Conservation (phyloP, 2,113 vertebrate genomes). For the Aleadryas rufinucha region DNA sequence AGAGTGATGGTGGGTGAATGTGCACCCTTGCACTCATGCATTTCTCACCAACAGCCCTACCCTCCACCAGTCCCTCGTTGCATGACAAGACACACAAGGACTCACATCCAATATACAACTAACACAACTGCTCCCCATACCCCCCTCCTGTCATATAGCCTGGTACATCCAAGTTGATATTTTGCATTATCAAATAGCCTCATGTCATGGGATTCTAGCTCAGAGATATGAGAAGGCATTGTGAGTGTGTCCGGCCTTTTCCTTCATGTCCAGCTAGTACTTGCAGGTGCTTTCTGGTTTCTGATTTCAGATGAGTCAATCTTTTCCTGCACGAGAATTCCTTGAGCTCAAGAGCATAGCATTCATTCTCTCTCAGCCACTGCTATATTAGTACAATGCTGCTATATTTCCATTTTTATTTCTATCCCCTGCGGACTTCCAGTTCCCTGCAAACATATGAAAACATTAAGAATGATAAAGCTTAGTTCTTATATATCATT, state of each 20-base stretch:
- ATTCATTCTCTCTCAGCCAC: background rate
- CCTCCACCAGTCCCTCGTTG: background rate
- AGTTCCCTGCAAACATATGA: constrained; percentile 47
- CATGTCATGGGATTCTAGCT: background rate
- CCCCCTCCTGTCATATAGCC: rapidly evolving
- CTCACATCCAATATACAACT: rapidly evolving
- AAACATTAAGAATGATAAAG: constrained; percentile 57
- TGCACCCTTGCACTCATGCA: rapidly evolving
- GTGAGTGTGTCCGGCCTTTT: background rate
- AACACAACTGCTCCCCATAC: rapidly evolving
- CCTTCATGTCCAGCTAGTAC: background rate
- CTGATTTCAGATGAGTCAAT: background rate
- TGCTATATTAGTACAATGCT: constrained; percentile 27
- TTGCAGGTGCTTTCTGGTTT: background rate
- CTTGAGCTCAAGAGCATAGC: background rate
- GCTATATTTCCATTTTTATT: constrained; percentile 45
- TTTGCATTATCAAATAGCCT: background rate
- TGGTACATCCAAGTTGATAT: background rate
- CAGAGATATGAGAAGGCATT: background rate
- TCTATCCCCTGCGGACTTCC: constrained; percentile 24
- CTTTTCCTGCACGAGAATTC: background rate
- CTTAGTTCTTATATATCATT: constrained; percentile 49
- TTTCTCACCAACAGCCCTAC: background rate
- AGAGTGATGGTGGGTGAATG: rapidly evolving
- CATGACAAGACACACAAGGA: background rate